Evolutionary conservation across 64 coral and sea anemone species (phyloP), one percentile per base, ranked within the genome.

Genomic region (Porites lutea): DNA sequence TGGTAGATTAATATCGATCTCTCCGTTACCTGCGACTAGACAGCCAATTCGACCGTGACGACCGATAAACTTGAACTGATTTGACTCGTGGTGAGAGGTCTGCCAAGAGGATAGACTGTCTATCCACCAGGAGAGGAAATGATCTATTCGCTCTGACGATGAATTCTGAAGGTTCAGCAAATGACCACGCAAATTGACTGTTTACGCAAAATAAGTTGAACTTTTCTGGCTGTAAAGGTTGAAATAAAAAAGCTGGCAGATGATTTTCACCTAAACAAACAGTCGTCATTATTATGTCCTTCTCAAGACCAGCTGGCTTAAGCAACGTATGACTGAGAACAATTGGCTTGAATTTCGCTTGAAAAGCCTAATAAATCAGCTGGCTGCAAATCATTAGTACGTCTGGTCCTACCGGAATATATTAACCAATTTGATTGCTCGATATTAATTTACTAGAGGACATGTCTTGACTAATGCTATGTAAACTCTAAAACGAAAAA

Each of bases 181-280:
- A 37, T 37, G 54, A 12, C 54, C 54, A 9, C 12, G 2, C 54
- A 57, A 76, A 76, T 76, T 51, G 15, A 18, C 14, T 51, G 54
- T 9, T 51, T 1, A 15, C 16, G 9, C 51, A 3, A 0, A 19
- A n/a, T 23, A 78, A 78, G 45, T 11, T 60, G 13, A 6, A 62
- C 78, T 53, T 60, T 15, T 37, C 19, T 22, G 78, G 55, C 22
- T 80, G 21, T 60, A 4, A 44, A n/a, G 11, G 7, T 7, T 4
- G n/a, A 61, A 45, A 59, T 3, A 45, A 0, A 15, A 60, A 3
- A 60, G 4, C 21, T 62, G 23, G 52, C 77, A 59, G 22, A 37
- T 80, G 23, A 44, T 80, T 80, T 80, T 55, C 53, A 16, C 73
- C 52, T 21, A 61, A 60, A 45, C 54, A 60, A 59, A 80, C 55